phyloP scores from a whole-genome alignment of 2,113 vertebrate species.

The Mesocricetus auratus region DNA sequence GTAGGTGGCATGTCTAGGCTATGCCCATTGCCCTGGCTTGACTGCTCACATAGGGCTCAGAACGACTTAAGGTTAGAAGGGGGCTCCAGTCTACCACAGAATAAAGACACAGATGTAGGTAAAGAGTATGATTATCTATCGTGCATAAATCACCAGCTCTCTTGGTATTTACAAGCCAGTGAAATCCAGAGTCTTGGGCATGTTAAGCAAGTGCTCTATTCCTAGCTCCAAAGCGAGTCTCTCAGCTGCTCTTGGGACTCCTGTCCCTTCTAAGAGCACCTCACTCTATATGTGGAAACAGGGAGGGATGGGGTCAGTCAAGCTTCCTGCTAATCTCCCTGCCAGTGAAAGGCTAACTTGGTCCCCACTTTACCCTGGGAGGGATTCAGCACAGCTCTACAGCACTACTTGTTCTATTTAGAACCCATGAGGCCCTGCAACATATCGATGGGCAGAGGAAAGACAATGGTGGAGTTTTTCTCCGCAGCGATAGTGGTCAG shows the following conservation, averaged over 20 bases:
- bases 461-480: conserved; percentile 96
- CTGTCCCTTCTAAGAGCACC: conserved; percentile 48
- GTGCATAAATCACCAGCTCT: neutral
- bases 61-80: neutral
- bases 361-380: neutral
- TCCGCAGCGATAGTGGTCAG: conserved; percentile 94
- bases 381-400: neutral
- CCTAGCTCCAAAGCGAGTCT: neutral
- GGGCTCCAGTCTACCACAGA: neutral
- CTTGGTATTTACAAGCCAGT: neutral
- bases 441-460: conserved; percentile 95
- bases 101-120: conserved; percentile 10
- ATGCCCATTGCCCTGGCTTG: neutral
- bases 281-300: neutral
- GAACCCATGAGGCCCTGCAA: conserved; percentile 85
- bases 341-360: conserved; percentile 37
- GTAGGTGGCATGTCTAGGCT: neutral
- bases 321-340: neutral
- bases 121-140: neutral
- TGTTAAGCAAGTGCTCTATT: neutral
- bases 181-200: neutral
- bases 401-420: neutral
- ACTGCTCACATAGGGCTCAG: neutral
- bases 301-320: neutral
- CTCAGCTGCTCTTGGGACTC: neutral